Percentiles rank a stretch among this genome's conserved stretches.
phyloP scores from a whole-genome alignment of 1,140 invertebrate species.

The Ganaspis sp. region DNA sequence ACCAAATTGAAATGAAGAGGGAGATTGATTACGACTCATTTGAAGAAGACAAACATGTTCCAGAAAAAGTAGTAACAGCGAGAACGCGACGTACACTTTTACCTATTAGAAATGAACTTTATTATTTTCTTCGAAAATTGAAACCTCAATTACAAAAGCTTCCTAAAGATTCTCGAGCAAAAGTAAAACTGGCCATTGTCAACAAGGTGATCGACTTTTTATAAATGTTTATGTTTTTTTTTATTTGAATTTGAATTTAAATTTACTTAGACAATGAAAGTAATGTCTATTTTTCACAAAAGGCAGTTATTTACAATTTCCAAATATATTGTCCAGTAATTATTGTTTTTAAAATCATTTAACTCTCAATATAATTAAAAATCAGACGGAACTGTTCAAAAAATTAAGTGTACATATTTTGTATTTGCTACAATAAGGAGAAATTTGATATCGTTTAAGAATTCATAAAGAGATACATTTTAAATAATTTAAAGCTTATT shows the following conservation, averaged over 20 bases:
- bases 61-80: slow-evolving; percentile 26
- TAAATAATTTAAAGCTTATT: too few relatives aligned
- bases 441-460: background rate
- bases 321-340: too few relatives aligned
- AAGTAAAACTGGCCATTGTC: slow-evolving; percentile 71
- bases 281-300: background rate
- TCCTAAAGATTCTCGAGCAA: slow-evolving; percentile 68
- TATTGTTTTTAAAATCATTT: too few relatives aligned
- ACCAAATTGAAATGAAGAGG: slow-evolving; percentile 31
- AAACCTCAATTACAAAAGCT: slow-evolving; percentile 68
- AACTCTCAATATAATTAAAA: too few relatives aligned
- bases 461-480: too few relatives aligned
- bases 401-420: background rate
- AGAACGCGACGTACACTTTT: slow-evolving; percentile 66
- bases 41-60: background rate
- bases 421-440: background rate
- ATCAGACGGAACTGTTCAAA: slow-evolving; percentile 29
- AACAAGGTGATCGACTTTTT: slow-evolving; percentile 72
- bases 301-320: background rate
- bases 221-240: slow-evolving; percentile 52
- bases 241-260: background rate
- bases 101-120: slow-evolving; percentile 69
- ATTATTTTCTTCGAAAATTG: slow-evolving; percentile 66
- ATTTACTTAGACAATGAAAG: background rate
- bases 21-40: slow-evolving; percentile 7